Evolutionary conservation across 2,797 vertebrate genomes (phyloP).

Genomic region (Malurus splendens): DNA sequence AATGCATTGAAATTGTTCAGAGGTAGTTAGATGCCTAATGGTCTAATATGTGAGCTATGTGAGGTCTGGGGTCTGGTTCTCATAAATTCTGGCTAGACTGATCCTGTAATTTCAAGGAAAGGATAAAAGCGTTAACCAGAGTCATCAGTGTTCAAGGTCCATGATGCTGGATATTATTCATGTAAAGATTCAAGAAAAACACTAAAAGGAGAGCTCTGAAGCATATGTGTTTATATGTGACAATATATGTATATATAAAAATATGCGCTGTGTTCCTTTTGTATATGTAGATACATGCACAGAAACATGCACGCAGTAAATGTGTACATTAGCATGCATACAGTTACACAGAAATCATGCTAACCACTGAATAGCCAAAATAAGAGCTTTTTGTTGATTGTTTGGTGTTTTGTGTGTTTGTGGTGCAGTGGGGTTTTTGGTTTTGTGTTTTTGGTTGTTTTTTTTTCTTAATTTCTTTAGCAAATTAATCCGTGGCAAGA

Average conservation of each 20-base stretch:
- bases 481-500: background rate
- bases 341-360: background rate
- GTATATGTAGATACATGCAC: background rate
- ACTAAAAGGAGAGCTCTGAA: slow-evolving; percentile 51
- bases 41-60: slow-evolving; percentile 84
- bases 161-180: slow-evolving; percentile 74
- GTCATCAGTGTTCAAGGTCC: slow-evolving; percentile 78
- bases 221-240: slow-evolving; percentile 31
- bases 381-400: background rate
- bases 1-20: slow-evolving; percentile 86
- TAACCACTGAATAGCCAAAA: background rate
- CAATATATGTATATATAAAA: background rate
- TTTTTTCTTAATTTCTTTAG: background rate
- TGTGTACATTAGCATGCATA: background rate
- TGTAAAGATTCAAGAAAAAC: slow-evolving; percentile 70
- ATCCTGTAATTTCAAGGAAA: slow-evolving; percentile 84
- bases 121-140: slow-evolving; percentile 79
- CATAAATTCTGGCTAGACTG: slow-evolving; percentile 85
- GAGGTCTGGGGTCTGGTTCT: slow-evolving; percentile 83
- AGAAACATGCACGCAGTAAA: background rate
- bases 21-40: slow-evolving; percentile 89
- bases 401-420: background rate
- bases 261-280: background rate
- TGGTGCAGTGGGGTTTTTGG: background rate
- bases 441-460: fast-evolving